phyloP scores from a whole-genome alignment of 2,113 vertebrate genomes.

The Psophia crepitans region DNA sequence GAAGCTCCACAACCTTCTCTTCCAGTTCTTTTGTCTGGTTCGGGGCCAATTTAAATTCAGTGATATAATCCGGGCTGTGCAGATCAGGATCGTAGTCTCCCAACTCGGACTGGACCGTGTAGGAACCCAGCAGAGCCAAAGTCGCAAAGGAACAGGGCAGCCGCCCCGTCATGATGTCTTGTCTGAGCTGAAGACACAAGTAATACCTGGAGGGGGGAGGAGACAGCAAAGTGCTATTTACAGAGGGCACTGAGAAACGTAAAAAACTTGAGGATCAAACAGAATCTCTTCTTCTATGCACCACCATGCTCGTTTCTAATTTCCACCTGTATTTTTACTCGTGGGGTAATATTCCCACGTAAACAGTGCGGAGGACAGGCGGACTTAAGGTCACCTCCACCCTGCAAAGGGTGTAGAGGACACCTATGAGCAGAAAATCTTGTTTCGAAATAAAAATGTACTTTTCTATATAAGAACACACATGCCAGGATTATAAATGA shows the following conservation, averaged over 20 bases:
- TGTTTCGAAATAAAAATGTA: not conserved
- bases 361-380: not conserved
- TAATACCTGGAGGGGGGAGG: constrained; percentile 77
- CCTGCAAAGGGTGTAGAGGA: not conserved
- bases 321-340: not conserved
- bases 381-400: not conserved
- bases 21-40: constrained; percentile 95
- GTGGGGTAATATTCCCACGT: not conserved
- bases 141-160: constrained; percentile 98
- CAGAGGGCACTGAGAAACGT: not conserved
- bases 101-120: constrained; percentile 93
- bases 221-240: not conserved
- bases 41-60: constrained; percentile 87
- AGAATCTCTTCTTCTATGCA: not conserved
- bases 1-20: constrained; percentile 94
- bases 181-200: constrained; percentile 92
- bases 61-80: constrained; percentile 84
- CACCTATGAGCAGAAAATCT: not conserved
- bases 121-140: constrained; percentile 91
- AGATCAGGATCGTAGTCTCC: constrained; percentile 93
- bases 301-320: not conserved
- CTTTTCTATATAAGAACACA: not conserved
- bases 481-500: not conserved
- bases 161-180: constrained; percentile 87
- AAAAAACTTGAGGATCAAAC: not conserved